A percentile compares a stretch with the other conserved stretches of the same genome.
Conservation (phyloP, 2,797 vertebrate species). For the Phyllotis vaccarum region DNA sequence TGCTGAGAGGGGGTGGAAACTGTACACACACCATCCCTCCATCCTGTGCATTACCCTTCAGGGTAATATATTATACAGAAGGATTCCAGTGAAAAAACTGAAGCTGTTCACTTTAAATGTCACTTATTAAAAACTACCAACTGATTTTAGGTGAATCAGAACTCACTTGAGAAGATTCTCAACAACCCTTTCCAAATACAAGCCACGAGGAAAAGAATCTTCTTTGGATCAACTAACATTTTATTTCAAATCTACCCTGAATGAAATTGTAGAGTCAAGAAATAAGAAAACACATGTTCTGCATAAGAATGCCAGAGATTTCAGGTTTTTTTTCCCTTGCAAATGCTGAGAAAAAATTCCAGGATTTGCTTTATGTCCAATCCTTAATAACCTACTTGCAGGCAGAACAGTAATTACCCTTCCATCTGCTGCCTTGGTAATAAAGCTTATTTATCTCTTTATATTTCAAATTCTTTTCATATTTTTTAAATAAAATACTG, state of each 20-base stretch:
- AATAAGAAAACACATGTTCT: slow-evolving; percentile 8
- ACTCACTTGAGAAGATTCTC: slow-evolving; percentile 84
- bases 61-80: slow-evolving; percentile 11
- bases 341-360: slow-evolving; percentile 44
- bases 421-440: background rate
- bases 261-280: slow-evolving; percentile 81
- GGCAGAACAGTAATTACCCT: slow-evolving; percentile 27
- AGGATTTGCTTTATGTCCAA: slow-evolving; percentile 45
- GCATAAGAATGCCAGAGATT: slow-evolving; percentile 44
- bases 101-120: slow-evolving; percentile 67
- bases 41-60: background rate
- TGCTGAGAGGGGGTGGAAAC: slow-evolving; percentile 25
- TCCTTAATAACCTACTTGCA: slow-evolving; percentile 42
- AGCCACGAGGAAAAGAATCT: slow-evolving; percentile 82
- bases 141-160: slow-evolving; percentile 82
- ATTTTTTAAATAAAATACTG: slow-evolving; percentile 34
- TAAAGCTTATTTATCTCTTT: background rate
- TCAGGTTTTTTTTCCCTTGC: slow-evolving; percentile 14
- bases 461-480: slow-evolving; percentile 35
- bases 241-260: slow-evolving; percentile 80
- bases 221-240: slow-evolving; percentile 83
- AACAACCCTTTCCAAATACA: slow-evolving; percentile 83
- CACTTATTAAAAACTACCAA: slow-evolving; percentile 57
- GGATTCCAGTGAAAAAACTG: slow-evolving; percentile 28
- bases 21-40: background rate